Percentiles rank a stretch among this genome's conserved stretches.
Conservation (phyloP, 2,113 vertebrate species). For the Porphyrio hochstetteri region DNA sequence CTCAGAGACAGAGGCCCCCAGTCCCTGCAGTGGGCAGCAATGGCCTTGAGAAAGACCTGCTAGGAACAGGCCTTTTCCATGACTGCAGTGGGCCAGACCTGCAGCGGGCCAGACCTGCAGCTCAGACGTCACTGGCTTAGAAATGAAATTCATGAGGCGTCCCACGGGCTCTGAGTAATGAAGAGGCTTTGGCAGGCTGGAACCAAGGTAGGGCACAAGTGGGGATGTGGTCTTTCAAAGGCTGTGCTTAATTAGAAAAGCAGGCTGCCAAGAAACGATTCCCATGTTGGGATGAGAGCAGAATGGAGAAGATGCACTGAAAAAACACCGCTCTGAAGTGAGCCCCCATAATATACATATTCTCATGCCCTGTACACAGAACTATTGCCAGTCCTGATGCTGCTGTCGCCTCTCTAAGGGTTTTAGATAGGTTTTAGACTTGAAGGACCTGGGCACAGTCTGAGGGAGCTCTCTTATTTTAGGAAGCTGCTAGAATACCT, state of each 20-base stretch:
- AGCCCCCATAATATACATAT: background rate
- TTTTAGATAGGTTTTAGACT: background rate
- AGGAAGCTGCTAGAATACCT: background rate
- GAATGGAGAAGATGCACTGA: background rate
- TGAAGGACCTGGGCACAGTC: background rate
- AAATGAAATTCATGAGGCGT: background rate
- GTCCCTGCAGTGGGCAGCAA: background rate
- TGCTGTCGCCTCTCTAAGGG: background rate
- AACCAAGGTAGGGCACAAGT: background rate
- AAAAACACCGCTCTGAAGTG: background rate
- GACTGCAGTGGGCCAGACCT: background rate
- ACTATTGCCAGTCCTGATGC: background rate
- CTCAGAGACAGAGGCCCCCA: background rate
- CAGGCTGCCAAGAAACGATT: conserved; percentile 21
- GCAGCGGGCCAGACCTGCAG: background rate
- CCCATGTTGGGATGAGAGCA: background rate
- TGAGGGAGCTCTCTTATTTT: background rate
- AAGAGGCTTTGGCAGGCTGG: conserved; percentile 23
- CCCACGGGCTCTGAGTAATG: background rate
- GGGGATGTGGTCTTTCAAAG: background rate
- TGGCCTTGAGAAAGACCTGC: background rate
- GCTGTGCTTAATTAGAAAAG: background rate
- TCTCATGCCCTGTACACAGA: background rate
- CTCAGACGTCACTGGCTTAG: background rate
- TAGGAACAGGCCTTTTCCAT: background rate